Conservation (phyloP, 2,113 vertebrate genomes). For the Sturnira hondurensis region DNA sequence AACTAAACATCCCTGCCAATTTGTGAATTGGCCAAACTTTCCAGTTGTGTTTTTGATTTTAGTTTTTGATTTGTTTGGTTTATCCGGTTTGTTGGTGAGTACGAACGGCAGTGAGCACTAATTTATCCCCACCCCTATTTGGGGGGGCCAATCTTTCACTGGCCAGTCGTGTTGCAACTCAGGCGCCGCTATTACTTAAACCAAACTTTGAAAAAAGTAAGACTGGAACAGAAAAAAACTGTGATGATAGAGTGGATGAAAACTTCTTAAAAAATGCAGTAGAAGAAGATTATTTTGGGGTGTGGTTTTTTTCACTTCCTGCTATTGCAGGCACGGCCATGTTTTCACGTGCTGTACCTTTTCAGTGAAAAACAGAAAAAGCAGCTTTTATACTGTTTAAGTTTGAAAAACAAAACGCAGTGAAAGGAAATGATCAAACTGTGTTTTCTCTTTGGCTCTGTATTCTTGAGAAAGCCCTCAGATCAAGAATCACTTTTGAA, state of each 20-base stretch:
- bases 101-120: neutral
- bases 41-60: constrained; percentile 27
- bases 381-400: neutral
- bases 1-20: constrained; percentile 38
- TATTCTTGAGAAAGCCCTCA: constrained; percentile 25
- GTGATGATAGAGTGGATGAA: neutral
- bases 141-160: neutral
- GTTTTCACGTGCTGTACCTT: neutral
- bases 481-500: neutral
- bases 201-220: neutral
- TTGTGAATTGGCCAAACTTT: constrained; percentile 37
- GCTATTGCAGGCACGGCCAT: neutral
- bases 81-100: neutral
- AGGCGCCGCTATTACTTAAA: neutral
- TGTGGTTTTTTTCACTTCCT: neutral
- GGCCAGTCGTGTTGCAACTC: neutral
- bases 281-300: neutral
- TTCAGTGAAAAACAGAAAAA: neutral
- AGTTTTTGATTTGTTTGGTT: constrained; percentile 1
- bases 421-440: neutral
- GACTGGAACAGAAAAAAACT: neutral
- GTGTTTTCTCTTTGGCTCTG: neutral
- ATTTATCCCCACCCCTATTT: neutral
- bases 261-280: neutral
- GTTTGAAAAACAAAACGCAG: neutral